Conservation (phyloP, 2,113 vertebrate species). For the Eira barbara region DNA sequence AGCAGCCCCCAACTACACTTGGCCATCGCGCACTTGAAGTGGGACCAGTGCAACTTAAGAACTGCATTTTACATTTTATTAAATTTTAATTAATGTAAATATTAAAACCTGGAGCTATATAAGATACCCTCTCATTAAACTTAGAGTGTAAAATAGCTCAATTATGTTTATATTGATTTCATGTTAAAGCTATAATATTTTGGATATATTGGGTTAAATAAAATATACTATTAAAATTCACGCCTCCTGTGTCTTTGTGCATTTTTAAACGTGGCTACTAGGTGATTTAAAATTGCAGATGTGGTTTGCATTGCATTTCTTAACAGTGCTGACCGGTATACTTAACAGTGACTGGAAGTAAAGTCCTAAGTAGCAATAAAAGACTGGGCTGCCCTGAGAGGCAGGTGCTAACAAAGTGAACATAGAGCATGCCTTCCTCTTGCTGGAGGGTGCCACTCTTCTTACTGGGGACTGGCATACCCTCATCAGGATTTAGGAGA, state of each 20-base stretch:
- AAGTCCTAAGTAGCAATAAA: neutral
- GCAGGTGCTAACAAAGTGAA: neutral
- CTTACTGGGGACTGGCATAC: neutral
- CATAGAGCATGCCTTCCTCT: neutral
- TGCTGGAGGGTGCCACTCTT: neutral
- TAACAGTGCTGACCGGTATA: neutral
- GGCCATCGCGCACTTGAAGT: neutral
- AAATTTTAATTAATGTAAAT: neutral
- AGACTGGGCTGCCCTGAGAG: neutral
- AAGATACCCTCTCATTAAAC: neutral
- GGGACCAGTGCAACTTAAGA: neutral
- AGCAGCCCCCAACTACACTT: rapidly evolving
- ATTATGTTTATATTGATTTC: neutral
- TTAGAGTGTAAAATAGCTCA: neutral
- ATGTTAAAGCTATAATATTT: neutral
- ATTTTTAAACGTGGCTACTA: neutral
- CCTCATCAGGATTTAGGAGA: neutral
- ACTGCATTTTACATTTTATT: neutral
- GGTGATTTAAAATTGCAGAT: neutral
- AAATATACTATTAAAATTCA: neutral
- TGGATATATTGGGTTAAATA: neutral
- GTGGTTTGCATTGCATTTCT: neutral
- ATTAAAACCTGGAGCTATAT: neutral
- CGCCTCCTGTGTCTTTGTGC: neutral
- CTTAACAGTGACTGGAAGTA: neutral